Conservation (phyloP, 2,797 vertebrate genomes). For the Capromys pilorides region DNA sequence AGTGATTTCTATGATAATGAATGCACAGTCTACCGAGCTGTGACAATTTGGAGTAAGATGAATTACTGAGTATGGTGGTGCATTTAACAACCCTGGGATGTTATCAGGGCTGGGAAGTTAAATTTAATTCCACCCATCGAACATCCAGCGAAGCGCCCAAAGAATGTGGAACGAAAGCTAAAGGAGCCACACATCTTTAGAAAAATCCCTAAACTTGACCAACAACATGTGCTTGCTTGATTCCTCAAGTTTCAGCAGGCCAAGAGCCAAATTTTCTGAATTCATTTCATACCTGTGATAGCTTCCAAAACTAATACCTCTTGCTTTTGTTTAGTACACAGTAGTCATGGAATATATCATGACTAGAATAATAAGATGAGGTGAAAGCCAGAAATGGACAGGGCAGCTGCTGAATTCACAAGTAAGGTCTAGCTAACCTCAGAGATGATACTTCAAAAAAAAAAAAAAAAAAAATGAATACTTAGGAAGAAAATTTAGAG, state of each 20-base stretch:
- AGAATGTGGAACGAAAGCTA: constrained; percentile 76
- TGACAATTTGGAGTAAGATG: constrained; percentile 66
- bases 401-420: constrained; percentile 44
- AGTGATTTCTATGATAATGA: constrained; percentile 68
- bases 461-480: neutral
- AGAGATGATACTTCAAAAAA: neutral
- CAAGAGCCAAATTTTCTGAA: constrained; percentile 70
- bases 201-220: constrained; percentile 69
- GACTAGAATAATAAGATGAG: constrained; percentile 20
- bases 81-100: constrained; percentile 50
- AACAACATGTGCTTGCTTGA: constrained; percentile 64
- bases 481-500: neutral
- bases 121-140: constrained; percentile 43
- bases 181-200: constrained; percentile 69
- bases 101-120: constrained; percentile 52
- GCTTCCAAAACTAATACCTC: constrained; percentile 62
- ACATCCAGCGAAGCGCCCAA: constrained; percentile 46
- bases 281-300: constrained; percentile 77
- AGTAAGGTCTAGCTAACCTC: neutral
- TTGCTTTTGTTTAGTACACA: constrained; percentile 66
- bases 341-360: constrained; percentile 66
- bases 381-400: constrained; percentile 31
- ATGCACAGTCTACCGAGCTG: constrained; percentile 52
- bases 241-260: constrained; percentile 76
- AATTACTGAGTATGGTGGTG: constrained; percentile 63